Base-by-base conservation (phyloP, 2,113 vertebrate species). In the Isurus oxyrinchus region DNA sequence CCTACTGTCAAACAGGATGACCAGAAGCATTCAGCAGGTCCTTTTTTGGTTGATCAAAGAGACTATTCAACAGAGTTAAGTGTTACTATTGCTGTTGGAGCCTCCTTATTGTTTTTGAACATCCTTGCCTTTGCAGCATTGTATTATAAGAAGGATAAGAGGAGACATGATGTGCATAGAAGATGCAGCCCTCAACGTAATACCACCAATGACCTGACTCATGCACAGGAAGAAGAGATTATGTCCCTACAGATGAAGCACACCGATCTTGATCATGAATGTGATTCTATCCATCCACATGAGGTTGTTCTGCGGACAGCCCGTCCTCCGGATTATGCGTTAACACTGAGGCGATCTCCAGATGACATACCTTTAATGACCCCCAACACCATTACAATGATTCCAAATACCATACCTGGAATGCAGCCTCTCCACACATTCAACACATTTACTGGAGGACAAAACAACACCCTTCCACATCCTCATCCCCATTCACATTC, bases 181-280 rank as follows among this genome's bases (percentile, higher is more conserved):
- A 98, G 99, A 97, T 99, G 99, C 97, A 99, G 99, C 97, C 99
- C 99, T 3, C 99, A 99, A 96, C 98, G 98, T 95, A 99, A 98
- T 8, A 98, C 99, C 0, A 98, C 99, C 97, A 99, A 99, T 27
- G 99, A 99, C 97, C 98, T 99, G 96, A 98, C 99, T 96, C 99
- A 99, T 97, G 99, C 99, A 96, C 99, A 99, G 97, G 99, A 99
- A 98, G 99, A 99, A 97, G 99, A 99, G 97, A 99, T 99, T 97
- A 99, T 99, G 99, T 99, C 99, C 97, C 98, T 99, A 96, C 99
- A 99, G 97, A 99, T 99, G 99, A 99, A 99, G 98, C 99, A 99
- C 98, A 99, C 99, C 90, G 99, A 99, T 97, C 98, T 99, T 98
- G 99, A 99, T 97, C 99, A 98, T 97, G 99, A 99, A 98, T 99